These are phyloP conservation scores for Petrolisthes cinctipes DNA, from an alignment of 2,888 invertebrate genomes.

Conservation along the genomic window DNA sequence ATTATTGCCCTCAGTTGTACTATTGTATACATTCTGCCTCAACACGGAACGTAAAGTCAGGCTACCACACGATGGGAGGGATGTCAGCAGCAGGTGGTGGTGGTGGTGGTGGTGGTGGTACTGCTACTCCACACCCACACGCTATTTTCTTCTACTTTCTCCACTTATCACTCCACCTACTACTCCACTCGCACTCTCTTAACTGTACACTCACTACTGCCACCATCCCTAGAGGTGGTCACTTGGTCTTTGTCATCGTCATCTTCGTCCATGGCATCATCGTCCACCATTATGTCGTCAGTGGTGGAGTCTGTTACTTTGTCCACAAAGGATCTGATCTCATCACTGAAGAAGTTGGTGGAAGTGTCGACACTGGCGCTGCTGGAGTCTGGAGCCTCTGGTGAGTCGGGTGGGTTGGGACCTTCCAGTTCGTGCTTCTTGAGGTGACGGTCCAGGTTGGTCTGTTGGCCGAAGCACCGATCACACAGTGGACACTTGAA, in stretches of 20 bases:
- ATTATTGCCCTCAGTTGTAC: too few relatives aligned
- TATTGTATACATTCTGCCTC: not conserved
- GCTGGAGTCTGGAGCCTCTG: slow-evolving; percentile 62
- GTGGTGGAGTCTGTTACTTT: slow-evolving; percentile 67
- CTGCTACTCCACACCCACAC: not conserved
- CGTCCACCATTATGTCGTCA: slow-evolving; percentile 53
- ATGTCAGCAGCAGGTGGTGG: not conserved
- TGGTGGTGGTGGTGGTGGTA: not conserved
- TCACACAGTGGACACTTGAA: slow-evolving; percentile 96
- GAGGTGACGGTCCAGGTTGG: slow-evolving; percentile 96
- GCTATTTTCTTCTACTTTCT: not conserved
- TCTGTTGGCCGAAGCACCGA: slow-evolving; percentile 97
- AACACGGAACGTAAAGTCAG: not conserved
- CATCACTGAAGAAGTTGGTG: slow-evolving; percentile 69
- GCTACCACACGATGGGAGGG: not conserved
- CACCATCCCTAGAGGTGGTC: slow-evolving; percentile 35
- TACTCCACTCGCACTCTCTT: slow-evolving; percentile 52
- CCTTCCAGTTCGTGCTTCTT: slow-evolving; percentile 95
- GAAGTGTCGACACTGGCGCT: slow-evolving; percentile 53
- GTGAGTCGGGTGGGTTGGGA: slow-evolving; percentile 66
- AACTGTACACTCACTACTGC: slow-evolving; percentile 27
- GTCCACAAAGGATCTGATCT: slow-evolving; percentile 70
- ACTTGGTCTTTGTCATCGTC: slow-evolving; percentile 47
- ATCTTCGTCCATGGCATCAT: slow-evolving; percentile 53
- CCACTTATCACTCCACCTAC: not conserved